A percentile compares a stretch with the other conserved stretches of the same genome.
Evolutionary conservation across 2,113 vertebrate species (phyloP).

Genomic region (Forbesichthys agassizii): DNA sequence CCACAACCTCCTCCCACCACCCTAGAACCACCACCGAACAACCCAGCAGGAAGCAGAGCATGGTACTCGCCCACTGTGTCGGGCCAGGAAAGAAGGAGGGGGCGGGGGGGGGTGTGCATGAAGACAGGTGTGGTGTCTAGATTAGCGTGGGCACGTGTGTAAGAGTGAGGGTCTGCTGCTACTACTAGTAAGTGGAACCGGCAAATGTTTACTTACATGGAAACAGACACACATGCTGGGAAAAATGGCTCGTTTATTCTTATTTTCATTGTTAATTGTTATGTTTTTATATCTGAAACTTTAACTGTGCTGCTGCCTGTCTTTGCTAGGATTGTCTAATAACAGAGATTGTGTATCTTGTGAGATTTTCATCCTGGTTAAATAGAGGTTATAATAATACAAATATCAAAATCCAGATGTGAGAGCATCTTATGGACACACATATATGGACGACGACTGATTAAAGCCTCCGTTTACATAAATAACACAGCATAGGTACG

Average conservation of each 20-base stretch:
- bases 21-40: conserved; percentile 68
- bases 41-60: conserved; percentile 53
- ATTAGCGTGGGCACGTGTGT: conserved; percentile 22
- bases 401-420: conserved; percentile 4
- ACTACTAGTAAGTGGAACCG: conserved; percentile 26
- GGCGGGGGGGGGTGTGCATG: conserved; percentile 6
- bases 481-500: too few relatives aligned
- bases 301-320: too few relatives aligned
- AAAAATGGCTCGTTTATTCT: too few relatives aligned
- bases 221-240: too few relatives aligned
- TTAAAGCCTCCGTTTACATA: too few relatives aligned
- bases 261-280: too few relatives aligned
- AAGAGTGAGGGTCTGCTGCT: conserved; percentile 16
- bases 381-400: too few relatives aligned
- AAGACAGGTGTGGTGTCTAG: not conserved
- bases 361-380: too few relatives aligned
- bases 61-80: conserved; percentile 26
- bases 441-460: too few relatives aligned
- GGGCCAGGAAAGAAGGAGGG: not conserved
- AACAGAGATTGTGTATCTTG: too few relatives aligned
- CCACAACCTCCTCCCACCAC: not conserved
- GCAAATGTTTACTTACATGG: not conserved
- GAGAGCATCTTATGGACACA: conserved; percentile 47
- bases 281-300: too few relatives aligned
- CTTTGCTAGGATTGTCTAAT: too few relatives aligned